A percentile compares a stretch with the other conserved stretches of the same genome.
These are phyloP conservation scores for Mechanitis messenoides DNA, from an alignment of 2,888 invertebrate species.

Conservation along the genomic window DNA sequence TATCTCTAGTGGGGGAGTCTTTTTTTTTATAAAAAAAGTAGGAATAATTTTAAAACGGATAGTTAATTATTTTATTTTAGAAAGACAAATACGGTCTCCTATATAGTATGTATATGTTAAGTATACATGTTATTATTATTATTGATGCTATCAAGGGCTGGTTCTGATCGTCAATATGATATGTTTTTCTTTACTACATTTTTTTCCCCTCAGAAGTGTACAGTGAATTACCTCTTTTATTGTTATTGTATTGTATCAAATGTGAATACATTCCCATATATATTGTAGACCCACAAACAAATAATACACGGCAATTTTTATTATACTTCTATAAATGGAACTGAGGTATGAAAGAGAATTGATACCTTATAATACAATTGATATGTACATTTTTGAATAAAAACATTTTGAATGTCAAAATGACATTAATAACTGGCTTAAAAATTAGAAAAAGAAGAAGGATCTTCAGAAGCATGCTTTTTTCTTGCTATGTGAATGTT, in stretches of 20 bases:
- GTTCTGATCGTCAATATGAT: constrained; percentile 10
- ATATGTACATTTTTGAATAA: no score
- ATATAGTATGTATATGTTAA: no score
- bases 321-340: constrained; percentile 11
- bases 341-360: constrained; percentile 1
- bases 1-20: no score
- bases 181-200: constrained; percentile 17
- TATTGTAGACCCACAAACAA: constrained; percentile 55
- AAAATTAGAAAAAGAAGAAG: no score
- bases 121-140: constrained; percentile 8
- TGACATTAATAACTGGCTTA: no score
- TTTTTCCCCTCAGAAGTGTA: constrained; percentile 25
- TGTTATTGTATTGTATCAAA: constrained; percentile 51
- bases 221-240: constrained; percentile 36
- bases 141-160: constrained; percentile 5
- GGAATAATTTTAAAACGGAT: no score
- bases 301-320: constrained; percentile 32
- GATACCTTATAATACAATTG: not conserved
- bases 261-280: constrained; percentile 40
- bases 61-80: no score
- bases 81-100: no score
- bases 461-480: no score
- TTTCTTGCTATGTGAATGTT: no score
- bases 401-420: no score
- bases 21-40: no score